phyloP scores from a whole-genome alignment of 2,888 invertebrate species.

The Dromius quadrimaculatus region DNA sequence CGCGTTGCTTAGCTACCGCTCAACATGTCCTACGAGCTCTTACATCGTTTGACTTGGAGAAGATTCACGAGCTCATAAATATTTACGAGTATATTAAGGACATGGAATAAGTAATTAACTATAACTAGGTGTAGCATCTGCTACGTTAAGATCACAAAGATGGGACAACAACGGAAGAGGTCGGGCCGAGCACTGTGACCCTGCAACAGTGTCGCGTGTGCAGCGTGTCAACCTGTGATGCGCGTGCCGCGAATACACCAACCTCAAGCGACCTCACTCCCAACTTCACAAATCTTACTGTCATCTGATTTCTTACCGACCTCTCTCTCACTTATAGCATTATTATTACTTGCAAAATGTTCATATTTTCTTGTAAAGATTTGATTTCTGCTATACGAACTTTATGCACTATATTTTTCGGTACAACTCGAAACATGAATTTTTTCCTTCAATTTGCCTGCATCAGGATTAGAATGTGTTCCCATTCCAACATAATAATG shows the following conservation, averaged over 20 bases:
- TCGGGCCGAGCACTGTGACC: neutral
- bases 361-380: too few species aligned
- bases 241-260: constrained; percentile 60
- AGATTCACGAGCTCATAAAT: constrained; percentile 58
- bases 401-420: too few species aligned
- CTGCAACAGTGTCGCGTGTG: neutral
- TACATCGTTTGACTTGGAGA: constrained; percentile 8
- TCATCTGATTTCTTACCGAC: too few species aligned
- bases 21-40: neutral
- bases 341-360: too few species aligned
- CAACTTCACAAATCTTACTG: constrained; percentile 6
- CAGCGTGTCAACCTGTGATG: constrained; percentile 58
- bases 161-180: constrained; percentile 1
- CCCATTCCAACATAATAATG: too few species aligned
- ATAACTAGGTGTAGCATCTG: constrained; percentile 63
- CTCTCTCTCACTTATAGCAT: too few species aligned
- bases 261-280: constrained; percentile 23
- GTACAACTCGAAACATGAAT: too few species aligned
- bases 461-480: too few species aligned
- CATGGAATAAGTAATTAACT: constrained; percentile 63
- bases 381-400: too few species aligned
- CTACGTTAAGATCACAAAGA: constrained; percentile 51
- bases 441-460: too few species aligned
- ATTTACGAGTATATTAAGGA: constrained; percentile 59
- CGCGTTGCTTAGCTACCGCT: neutral